Base-by-base conservation (phyloP, 2,888 invertebrate species). In the Leptinotarsa juncta region DNA sequence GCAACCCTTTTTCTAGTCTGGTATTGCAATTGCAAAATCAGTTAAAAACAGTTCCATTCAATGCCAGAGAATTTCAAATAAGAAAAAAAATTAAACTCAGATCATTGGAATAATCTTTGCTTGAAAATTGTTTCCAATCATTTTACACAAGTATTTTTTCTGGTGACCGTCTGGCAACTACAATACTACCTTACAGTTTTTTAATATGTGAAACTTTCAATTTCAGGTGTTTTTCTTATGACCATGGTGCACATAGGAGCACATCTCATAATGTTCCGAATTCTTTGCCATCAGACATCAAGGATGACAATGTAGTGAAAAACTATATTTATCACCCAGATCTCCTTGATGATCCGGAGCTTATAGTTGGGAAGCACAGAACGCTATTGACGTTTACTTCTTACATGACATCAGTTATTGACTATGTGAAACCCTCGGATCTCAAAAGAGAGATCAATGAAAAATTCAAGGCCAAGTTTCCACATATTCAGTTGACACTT, bases 401-500 rank as follows among this genome's bases (percentile, higher is more conserved):
- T 0, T 96, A 96, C 84, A 94, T 96, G 94, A 97, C 97, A 1
- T 98, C 98, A 1, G 96, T 98, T 66, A 98, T 98, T 82, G 97
- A 98, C 88, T 98, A 98, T 86, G 97, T 97, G 5, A 94, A 96
- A 80, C 97, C 98, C 18, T 96, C 96, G 53, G 97, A 98, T 87
- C 89, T 98, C 81, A 99, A 99, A 88, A 97, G 97, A 87, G 98
- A 98, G 88, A 90, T 99, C 66, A 99, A 99, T 88, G 98, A 98
- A 85, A 97, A 98, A 88, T 99, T 99, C 86, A 92, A 93, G 81
- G 97, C 96, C 83, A 96, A 96, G 85, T 99, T 98, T 89, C 99
- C 99, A 0, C 94, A 96, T 83, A 94, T 99, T 79, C 96, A 98
- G 86, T 89, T 99, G 49, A 97, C 98, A 4, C 90, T 99, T 74